Base-by-base conservation (phyloP, 2,113 vertebrate species). In the Dissostichus mawsoni region DNA sequence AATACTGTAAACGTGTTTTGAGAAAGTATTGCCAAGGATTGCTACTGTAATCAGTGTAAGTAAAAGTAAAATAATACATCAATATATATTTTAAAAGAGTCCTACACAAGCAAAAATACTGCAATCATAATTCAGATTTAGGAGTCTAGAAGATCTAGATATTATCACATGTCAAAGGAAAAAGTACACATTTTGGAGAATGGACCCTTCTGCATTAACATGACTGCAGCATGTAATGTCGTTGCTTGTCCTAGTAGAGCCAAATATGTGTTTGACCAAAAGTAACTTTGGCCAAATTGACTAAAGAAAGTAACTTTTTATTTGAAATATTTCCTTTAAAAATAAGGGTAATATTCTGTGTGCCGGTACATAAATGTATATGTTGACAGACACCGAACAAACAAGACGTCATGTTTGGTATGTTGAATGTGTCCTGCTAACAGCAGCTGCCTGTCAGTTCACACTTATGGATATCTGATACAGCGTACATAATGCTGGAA, bases 401-500 rank as follows among this genome's bases (percentile, higher is more conserved):
- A 64, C 44, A 47, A 64, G 47, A 64, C 41, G 47, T 23, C 20
- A 20, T 3, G 20, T 47, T 3, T 9, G 12, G 11, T 44, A 14
- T 13, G 62, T 64, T 64, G 20, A 45, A 64, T 9, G 44, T 47
- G 44, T 47, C 20, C 7, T 25, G 36, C 18, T 45, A 18, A 13
- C 44, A 48, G 57, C 76, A 83, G 78, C 81, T 87, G 84, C 63
- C 52, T 20, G 11, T 14, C 11, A 3, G 0, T 58, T 75, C 62
- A 50, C 29, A 44, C 51, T 57, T 20, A 23, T 12, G 18, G 79
- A 80, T 44, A 85, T 66, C 11, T 72, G 88, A 85, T 78, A 68
- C 76, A n/a, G 23, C 50, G 0, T 44, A 50, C 45, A 56, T 71
- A 84, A 87, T 82, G 79, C 36, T 25, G 63, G 48, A 71, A 51